Conservation (phyloP, 2,113 vertebrate species). For the Psettodes erumei region DNA sequence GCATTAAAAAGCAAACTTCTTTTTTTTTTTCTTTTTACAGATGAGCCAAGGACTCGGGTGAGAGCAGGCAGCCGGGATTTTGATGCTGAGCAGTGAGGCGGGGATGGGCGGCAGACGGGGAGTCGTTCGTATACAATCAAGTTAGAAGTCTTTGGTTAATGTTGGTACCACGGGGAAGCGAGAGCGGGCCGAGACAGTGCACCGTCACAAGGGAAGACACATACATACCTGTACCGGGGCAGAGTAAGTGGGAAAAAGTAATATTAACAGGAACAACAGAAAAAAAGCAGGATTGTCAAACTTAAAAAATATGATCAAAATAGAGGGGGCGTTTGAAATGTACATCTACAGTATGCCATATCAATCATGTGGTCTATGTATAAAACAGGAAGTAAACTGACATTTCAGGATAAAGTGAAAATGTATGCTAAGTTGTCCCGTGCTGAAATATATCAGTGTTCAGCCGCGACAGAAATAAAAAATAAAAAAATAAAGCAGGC, state of each 20-base stretch:
- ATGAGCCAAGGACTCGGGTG: slow-evolving; percentile 19
- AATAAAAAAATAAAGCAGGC: slow-evolving; percentile 50
- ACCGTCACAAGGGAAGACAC: slow-evolving; percentile 45
- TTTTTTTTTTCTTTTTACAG: slow-evolving; percentile 11
- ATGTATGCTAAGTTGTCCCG: slow-evolving; percentile 13
- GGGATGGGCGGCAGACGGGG: slow-evolving; percentile 62
- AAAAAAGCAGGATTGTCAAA: slow-evolving; percentile 81
- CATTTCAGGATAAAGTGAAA: slow-evolving; percentile 8
- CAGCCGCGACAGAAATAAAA: too few species aligned
- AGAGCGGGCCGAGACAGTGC: slow-evolving; percentile 65
- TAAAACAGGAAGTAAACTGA: slow-evolving; percentile 1
- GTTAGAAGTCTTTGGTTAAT: slow-evolving; percentile 86
- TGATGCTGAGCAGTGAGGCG: slow-evolving; percentile 67
- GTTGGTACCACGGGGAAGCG: slow-evolving; percentile 77
- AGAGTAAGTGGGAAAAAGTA: slow-evolving; percentile 40
- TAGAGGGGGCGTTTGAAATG: background rate
- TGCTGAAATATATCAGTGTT: slow-evolving; percentile 31
- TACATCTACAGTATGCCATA: background rate
- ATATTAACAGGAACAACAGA: slow-evolving; percentile 27
- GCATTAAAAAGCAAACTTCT: slow-evolving; percentile 30
- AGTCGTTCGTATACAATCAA: slow-evolving; percentile 84
- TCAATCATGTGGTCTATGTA: background rate
- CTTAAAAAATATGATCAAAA: slow-evolving; percentile 64
- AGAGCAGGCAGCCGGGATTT: slow-evolving; percentile 51
- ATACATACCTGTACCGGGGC: slow-evolving; percentile 61